Evolutionary conservation across 2,113 vertebrate species (phyloP).

Genomic region (Nipponia nippon): DNA sequence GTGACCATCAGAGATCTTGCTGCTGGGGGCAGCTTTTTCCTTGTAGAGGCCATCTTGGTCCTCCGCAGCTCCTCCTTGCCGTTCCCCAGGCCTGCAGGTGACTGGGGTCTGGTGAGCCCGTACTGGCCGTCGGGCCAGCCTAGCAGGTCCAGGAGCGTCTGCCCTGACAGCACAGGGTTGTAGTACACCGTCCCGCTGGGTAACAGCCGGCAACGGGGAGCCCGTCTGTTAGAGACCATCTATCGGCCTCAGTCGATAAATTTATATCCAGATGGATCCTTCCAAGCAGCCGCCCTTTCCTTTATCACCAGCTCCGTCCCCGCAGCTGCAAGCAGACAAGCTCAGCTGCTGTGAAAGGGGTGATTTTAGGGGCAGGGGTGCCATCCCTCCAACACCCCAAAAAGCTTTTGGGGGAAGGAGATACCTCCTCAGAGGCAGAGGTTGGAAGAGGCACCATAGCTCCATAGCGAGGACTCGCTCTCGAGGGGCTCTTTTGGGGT

Average conservation of each 20-base stretch:
- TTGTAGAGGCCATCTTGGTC: neutral
- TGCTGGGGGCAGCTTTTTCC: neutral
- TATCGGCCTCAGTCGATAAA: neutral
- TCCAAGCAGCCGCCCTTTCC: neutral
- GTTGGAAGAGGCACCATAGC: too few relatives aligned
- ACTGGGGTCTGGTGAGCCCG: neutral
- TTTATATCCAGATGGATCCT: neutral
- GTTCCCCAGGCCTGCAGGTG: neutral
- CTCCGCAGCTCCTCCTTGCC: neutral
- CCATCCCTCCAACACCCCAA: neutral
- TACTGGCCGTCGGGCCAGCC: neutral
- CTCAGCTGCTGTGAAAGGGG: neutral
- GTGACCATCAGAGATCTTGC: neutral
- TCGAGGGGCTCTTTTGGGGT: rapidly evolving
- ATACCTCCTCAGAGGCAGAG: neutral
- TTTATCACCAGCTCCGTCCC: neutral
- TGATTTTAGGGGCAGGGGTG: neutral
- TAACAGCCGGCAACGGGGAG: rapidly evolving
- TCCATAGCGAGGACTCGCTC: neutral
- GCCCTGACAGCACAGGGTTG: neutral
- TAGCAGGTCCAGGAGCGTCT: neutral
- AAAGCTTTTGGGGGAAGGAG: neutral
- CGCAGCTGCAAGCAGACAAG: neutral
- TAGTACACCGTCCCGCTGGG: neutral
- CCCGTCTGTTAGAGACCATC: neutral